Percentiles rank a stretch among this genome's conserved stretches.
Conservation (phyloP, 1,140 invertebrate genomes). For the Rhysida immarginata region DNA sequence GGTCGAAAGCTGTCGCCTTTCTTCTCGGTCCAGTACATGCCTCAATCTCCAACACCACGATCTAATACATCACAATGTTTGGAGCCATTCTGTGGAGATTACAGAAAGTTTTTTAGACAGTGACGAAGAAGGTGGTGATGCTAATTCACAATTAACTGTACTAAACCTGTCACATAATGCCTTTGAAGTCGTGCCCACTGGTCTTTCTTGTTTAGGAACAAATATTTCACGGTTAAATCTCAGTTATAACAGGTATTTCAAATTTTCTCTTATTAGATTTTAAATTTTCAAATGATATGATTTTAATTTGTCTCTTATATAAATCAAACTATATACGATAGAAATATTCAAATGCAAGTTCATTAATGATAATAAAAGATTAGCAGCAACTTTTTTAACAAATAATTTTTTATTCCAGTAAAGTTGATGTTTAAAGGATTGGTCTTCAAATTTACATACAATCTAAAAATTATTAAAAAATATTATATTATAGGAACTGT, state of each 20-base stretch:
- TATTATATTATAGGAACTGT: no score
- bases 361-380: no score
- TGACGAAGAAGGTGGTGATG: conserved; percentile 11
- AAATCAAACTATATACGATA: no score
- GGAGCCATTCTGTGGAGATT: conserved; percentile 23
- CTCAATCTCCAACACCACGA: conserved; percentile 26
- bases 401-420: no score
- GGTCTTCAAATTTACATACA: no score
- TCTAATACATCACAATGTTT: conserved; percentile 47
- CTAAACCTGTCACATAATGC: conserved; percentile 83
- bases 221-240: conserved; percentile 74
- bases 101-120: conserved; percentile 31
- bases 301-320: no score
- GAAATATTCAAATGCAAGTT: no score
- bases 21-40: conserved; percentile 8
- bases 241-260: conserved; percentile 55
- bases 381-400: no score
- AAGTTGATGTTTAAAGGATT: no score
- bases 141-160: conserved; percentile 42
- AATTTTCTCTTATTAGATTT: no score
- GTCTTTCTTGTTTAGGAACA: conserved; percentile 75
- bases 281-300: no score
- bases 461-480: no score
- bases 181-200: conserved; percentile 67
- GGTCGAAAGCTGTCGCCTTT: not conserved